A percentile compares a stretch with the other conserved stretches of the same genome.
Conservation (phyloP, 1,140 invertebrate genomes). For the Neotoxoptera formosana region DNA sequence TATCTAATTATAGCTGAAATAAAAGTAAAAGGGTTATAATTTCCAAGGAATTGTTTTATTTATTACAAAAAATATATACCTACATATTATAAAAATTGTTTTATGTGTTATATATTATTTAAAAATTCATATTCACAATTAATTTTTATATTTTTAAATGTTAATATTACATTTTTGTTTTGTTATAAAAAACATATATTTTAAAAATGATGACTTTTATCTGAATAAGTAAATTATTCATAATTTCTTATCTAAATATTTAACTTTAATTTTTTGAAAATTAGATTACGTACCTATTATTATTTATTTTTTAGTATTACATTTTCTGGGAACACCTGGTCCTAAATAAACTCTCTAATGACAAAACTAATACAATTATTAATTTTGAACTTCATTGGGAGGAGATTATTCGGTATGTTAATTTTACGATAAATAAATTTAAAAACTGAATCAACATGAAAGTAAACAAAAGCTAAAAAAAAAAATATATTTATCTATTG, state of each 20-base stretch:
- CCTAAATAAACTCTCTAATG: neutral
- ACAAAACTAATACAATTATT: neutral
- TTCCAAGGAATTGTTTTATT: no score
- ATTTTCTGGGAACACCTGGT: neutral
- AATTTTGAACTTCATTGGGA: neutral
- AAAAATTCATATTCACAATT: no score
- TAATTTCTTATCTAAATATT: no score
- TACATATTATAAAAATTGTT: no score
- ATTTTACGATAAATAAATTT: neutral
- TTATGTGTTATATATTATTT: no score
- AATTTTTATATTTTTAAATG: no score
- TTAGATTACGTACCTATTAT: neutral
- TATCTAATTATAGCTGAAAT: neutral
- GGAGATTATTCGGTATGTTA: neutral
- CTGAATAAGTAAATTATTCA: neutral
- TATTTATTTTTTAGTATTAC: neutral
- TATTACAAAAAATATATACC: no score
- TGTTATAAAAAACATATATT: no score
- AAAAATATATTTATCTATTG: neutral
- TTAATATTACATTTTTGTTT: no score
- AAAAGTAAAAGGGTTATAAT: neutral
- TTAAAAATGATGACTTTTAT: no score
- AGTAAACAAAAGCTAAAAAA: no score
- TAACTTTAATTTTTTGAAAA: neutral
- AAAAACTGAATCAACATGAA: no score